Conservation (phyloP, 2,888 invertebrate species). For the Alentia gelatinosa region DNA sequence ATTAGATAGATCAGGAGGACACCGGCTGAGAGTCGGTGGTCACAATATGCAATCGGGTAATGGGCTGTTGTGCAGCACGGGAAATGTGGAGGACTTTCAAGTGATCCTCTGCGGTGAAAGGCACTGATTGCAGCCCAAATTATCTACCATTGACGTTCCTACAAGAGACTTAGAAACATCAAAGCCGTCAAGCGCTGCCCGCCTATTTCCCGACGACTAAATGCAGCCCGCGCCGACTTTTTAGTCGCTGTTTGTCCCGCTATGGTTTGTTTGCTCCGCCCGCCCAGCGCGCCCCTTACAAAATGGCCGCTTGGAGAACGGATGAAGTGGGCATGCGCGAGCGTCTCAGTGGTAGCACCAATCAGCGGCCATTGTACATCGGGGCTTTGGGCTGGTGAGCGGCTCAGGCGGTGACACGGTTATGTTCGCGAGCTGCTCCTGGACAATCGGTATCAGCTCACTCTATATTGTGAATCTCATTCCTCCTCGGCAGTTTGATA, state of each 20-base stretch:
- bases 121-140: conserved; percentile 30
- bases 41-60: not conserved
- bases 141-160: not conserved
- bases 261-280: not conserved
- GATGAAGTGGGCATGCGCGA: conserved; percentile 36
- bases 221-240: not conserved
- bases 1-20: not conserved
- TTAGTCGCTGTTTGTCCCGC: not conserved
- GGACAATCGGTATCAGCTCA: not conserved
- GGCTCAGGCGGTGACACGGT: no score
- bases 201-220: not conserved
- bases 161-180: conserved; percentile 35
- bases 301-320: not conserved
- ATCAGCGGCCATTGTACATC: not conserved
- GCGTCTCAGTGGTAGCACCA: conserved; percentile 7
- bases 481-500: not conserved
- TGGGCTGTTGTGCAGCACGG: not conserved
- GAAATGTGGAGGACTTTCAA: not conserved
- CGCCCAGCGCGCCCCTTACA: not conserved
- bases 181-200: not conserved
- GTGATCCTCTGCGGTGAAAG: not conserved
- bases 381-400: not conserved
- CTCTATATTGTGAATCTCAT: not conserved
- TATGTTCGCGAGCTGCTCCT: not conserved
- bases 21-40: not conserved